Evolutionary conservation across 1,140 invertebrate species (phyloP).

Genomic region (Caenorhabditis latens): DNA sequence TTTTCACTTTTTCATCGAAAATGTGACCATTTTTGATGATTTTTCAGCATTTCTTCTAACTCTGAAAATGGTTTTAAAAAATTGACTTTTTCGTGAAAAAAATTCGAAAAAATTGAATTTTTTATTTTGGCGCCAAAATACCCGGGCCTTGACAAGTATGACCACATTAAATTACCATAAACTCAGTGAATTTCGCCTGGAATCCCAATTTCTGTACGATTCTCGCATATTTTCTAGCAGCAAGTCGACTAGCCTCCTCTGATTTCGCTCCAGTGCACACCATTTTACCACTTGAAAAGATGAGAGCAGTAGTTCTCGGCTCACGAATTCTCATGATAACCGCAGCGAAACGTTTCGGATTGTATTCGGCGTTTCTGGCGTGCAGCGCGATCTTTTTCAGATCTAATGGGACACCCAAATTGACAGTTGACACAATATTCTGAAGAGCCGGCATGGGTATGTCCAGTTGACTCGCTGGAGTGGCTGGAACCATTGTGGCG

Average conservation of each 20-base stretch:
- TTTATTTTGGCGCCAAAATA: no score
- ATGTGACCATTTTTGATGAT: no score
- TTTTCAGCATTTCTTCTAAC: not conserved
- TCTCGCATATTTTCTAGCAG: conserved; percentile 97
- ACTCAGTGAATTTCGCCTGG: conserved; percentile 97
- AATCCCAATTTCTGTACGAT: conserved; percentile 99
- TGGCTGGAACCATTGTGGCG: conserved; percentile 48
- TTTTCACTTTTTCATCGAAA: conserved; percentile 12
- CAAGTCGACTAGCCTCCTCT: conserved; percentile 94
- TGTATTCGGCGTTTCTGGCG: conserved; percentile 99
- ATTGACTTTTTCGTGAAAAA: no score
- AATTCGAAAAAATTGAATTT: no score
- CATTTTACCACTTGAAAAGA: conserved; percentile 99
- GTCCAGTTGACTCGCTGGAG: conserved; percentile 57
- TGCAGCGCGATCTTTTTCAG: conserved; percentile 97
- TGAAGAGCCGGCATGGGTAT: conserved; percentile 74
- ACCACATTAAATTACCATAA: no score
- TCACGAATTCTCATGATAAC: conserved; percentile 99
- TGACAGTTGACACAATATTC: conserved; percentile 78
- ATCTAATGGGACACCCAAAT: conserved; percentile 85
- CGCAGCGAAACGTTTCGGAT: conserved; percentile 99
- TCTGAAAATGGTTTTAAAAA: no score
- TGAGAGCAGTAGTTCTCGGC: conserved; percentile 96
- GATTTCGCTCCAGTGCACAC: conserved; percentile 99
- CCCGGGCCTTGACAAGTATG: no score